Percentiles rank a stretch among this genome's conserved stretches.
Conservation (phyloP, 2,113 vertebrate genomes). For the Ranitomeya imitator region DNA sequence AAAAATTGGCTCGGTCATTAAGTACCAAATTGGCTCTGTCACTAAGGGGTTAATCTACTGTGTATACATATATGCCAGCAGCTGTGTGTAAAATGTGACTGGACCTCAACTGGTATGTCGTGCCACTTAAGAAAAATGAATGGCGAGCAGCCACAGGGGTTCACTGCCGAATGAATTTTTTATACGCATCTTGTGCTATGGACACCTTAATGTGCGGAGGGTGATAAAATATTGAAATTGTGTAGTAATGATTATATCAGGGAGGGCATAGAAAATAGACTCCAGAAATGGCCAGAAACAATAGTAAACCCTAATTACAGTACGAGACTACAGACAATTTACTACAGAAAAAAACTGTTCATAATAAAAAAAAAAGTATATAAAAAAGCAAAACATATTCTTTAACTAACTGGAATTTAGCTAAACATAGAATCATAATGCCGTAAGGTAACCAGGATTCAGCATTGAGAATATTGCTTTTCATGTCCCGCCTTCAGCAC, state of each 20-base stretch:
- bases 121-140: constrained; percentile 47
- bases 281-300: not conserved
- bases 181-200: constrained; percentile 23
- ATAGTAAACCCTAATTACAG: not conserved
- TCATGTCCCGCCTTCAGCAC: not conserved
- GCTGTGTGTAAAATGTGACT: constrained; percentile 16
- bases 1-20: no score
- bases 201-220: constrained; percentile 21
- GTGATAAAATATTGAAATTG: constrained; percentile 36
- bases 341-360: not conserved
- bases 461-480: not conserved
- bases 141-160: constrained; percentile 3
- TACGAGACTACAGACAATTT: not conserved
- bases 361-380: not conserved
- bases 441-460: no score
- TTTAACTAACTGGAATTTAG: no score
- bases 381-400: not conserved
- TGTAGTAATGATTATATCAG: constrained; percentile 14
- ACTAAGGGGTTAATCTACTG: no score
- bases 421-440: no score
- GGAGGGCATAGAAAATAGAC: not conserved
- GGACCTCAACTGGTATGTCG: constrained; percentile 26
- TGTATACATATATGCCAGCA: constrained; percentile 17
- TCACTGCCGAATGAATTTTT: constrained; percentile 35
- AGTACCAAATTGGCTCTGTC: no score